Evolutionary conservation across 2,113 vertebrate genomes (phyloP), one percentile per base, ranked within the genome.

Genomic region (Sceloporus tristichus): DNA sequence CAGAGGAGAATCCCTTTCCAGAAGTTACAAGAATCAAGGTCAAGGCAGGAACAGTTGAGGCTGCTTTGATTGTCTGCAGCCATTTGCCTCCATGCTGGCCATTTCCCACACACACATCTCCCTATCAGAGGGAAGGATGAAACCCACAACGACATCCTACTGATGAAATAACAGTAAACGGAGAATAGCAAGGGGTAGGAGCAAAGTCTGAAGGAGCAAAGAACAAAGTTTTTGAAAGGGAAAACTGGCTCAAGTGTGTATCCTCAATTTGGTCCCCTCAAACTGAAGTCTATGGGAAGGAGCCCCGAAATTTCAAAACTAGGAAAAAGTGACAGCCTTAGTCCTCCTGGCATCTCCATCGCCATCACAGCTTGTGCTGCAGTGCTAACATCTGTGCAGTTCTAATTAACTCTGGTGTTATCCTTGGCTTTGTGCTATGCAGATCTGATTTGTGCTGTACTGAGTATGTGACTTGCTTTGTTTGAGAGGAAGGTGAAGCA

Each of bases 401-500:
- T 90, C 88, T 0, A 82, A 87, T 90, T 87, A 88, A 21, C 79
- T 75, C 53, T 87, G 73, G 2, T 79, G 6, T 40, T 82, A 79
- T 81, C 68, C 42, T 84, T 85, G 81, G 19, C 34, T 88, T 87
- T 87, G 70, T 56, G 2, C 34, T 56, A 79, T 34, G 56, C 65
- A 84, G 42, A n/a, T 84, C 23, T 91, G 38, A 59, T 23, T 90
- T 90, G 34, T 1, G 25, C 54, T 62, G 38, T 82, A 3, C 42
- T 85, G 25, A 66, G 91, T 85, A 54, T 38, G 7, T 29, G 86
- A 34, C 79, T 70, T 29, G 5, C 42, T 82, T 6, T 5, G 1
- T 92, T 93, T 87, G 79, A 85, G 75, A 27, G 81, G 11, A 76
- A 48, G 54, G 86, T 71, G 5, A 86, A 71, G 0, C n/a, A 40